Evolutionary conservation across 35 echinoderm and acorn worm species (phyloP).

Genomic region (Ptychodera flava): DNA sequence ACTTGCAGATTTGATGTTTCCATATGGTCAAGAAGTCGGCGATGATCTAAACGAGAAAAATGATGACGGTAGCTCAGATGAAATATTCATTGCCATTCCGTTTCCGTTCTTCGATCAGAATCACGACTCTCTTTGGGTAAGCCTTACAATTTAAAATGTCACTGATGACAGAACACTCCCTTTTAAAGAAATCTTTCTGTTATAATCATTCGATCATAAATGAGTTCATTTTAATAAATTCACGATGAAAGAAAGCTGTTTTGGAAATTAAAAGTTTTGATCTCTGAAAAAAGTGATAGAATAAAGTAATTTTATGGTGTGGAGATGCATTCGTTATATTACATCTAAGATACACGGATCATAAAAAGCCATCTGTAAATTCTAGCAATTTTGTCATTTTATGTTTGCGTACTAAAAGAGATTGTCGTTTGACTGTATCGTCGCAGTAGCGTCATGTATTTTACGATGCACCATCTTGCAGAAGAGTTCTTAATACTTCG

Average conservation of each 20-base stretch:
- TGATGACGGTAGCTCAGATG: conserved; percentile 38
- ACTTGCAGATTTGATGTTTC: conserved; percentile 55
- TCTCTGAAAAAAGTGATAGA: no score
- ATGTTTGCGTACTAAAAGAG: background rate
- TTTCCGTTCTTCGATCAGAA: conserved; percentile 73
- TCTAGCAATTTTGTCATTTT: background rate
- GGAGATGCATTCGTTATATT: no score
- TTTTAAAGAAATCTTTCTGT: no score
- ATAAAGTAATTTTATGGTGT: no score
- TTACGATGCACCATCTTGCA: background rate
- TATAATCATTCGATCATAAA: no score
- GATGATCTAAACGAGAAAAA: conserved; percentile 14
- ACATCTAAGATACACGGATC: no score
- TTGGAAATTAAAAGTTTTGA: background rate
- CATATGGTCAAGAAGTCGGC: conserved; percentile 29
- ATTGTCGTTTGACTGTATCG: no score
- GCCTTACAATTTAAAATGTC: background rate
- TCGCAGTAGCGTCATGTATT: no score
- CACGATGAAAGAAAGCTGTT: background rate
- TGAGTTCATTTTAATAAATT: no score
- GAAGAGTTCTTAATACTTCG: background rate
- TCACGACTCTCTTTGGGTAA: conserved; percentile 55
- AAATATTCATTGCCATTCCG: conserved; percentile 12
- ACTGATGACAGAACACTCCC: background rate
- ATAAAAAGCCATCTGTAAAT: no score